Conservation (phyloP, 2,113 vertebrate species). For the Blennius ocellaris region DNA sequence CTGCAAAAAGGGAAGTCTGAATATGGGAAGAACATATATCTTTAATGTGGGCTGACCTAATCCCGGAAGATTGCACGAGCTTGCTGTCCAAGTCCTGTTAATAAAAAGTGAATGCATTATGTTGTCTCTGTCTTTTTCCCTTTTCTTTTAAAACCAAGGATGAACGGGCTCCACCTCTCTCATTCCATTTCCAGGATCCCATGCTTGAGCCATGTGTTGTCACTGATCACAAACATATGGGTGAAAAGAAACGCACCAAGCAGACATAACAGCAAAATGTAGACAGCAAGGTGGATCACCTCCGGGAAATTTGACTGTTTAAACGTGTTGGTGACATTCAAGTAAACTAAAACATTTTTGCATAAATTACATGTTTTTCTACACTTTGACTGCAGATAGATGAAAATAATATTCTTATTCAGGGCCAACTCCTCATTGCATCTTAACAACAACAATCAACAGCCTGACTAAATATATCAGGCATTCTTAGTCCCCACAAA, state of each 20-base stretch:
- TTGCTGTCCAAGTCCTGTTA: slow-evolving; percentile 44
- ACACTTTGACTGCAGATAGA: too few relatives aligned
- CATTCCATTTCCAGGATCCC: slow-evolving; percentile 68
- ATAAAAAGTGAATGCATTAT: slow-evolving; percentile 68
- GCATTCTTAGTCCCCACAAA: slow-evolving; percentile 31
- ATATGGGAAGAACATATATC: slow-evolving; percentile 52
- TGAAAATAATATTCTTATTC: too few relatives aligned
- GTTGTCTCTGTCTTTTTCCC: slow-evolving; percentile 43
- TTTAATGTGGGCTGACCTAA: slow-evolving; percentile 61
- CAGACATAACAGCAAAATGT: slow-evolving; percentile 68
- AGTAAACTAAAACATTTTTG: slow-evolving; percentile 6
- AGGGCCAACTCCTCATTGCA: too few relatives aligned
- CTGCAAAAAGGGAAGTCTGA: slow-evolving; percentile 38
- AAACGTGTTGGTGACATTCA: not conserved
- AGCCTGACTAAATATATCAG: slow-evolving; percentile 26
- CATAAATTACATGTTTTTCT: not conserved
- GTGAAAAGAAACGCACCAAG: slow-evolving; percentile 55
- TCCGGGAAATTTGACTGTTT: slow-evolving; percentile 11
- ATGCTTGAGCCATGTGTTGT: slow-evolving; percentile 76
- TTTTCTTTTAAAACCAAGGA: slow-evolving; percentile 45
- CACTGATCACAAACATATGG: slow-evolving; percentile 80
- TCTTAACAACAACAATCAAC: slow-evolving; percentile 3
- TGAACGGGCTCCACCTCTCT: slow-evolving; percentile 50
- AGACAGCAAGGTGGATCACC: slow-evolving; percentile 31
- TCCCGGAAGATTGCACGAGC: slow-evolving; percentile 53